A percentile compares a stretch with the other conserved stretches of the same genome.
These are phyloP conservation scores for Syrrhaptes paradoxus DNA, from an alignment of 2,113 vertebrate species.

Conservation along the genomic window DNA sequence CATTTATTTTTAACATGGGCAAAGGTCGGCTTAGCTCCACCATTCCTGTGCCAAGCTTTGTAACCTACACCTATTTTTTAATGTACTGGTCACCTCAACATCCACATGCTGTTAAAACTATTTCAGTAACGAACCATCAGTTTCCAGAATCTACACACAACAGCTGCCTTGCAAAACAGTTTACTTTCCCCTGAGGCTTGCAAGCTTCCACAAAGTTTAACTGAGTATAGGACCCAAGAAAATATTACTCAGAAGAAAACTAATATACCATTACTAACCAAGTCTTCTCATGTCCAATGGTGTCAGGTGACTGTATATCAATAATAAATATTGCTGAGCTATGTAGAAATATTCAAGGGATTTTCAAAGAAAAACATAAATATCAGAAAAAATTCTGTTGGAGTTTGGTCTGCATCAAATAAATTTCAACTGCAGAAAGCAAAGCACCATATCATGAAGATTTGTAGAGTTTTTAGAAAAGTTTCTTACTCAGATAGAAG, in stretches of 20 bases:
- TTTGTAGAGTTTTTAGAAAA: slow-evolving; percentile 43
- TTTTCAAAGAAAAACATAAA: slow-evolving; percentile 19
- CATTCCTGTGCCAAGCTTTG: background rate
- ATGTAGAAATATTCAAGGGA: slow-evolving; percentile 59
- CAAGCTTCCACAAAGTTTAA: background rate
- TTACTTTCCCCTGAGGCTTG: background rate
- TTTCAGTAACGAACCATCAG: background rate
- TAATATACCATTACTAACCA: slow-evolving; percentile 14
- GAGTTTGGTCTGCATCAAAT: slow-evolving; percentile 50
- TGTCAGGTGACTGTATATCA: slow-evolving; percentile 37
- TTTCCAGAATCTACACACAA: background rate
- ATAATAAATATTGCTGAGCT: slow-evolving; percentile 20
- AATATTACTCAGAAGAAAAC: slow-evolving; percentile 18
- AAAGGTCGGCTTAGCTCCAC: background rate
- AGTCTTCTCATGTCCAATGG: background rate
- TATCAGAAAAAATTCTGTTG: slow-evolving; percentile 30
- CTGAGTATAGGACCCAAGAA: background rate
- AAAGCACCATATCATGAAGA: slow-evolving; percentile 47
- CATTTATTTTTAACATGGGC: background rate
- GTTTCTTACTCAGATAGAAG: slow-evolving; percentile 96
- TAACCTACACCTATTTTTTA: background rate
- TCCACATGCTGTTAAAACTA: background rate
- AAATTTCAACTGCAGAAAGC: slow-evolving; percentile 57
- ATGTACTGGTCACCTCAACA: background rate
- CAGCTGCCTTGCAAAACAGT: background rate